Evolutionary conservation across 2,888 invertebrate species (phyloP).

Genomic region (Phlogophora meticulosa): DNA sequence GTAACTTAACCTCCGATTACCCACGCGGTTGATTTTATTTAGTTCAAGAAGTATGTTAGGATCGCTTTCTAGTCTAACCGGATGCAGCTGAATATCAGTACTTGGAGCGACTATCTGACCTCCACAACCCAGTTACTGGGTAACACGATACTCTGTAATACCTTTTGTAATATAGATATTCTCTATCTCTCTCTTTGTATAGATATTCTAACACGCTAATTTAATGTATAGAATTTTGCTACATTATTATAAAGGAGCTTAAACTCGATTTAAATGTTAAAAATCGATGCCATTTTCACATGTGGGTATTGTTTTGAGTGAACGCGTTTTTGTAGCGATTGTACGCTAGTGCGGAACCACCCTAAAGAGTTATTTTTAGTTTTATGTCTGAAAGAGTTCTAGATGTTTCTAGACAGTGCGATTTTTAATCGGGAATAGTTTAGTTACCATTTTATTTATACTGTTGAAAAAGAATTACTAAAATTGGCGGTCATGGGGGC

Average conservation of each 20-base stretch:
- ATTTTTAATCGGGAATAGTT: constrained; percentile 30
- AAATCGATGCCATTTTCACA: constrained; percentile 63
- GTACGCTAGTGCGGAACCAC: constrained; percentile 35
- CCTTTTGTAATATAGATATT: no score
- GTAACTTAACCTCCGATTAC: no score
- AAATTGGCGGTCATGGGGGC: no score
- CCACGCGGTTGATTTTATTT: no score
- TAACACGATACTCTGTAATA: background rate
- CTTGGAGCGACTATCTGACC: background rate
- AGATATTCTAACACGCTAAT: constrained; percentile 49
- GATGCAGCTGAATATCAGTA: no score
- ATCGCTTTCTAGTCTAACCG: no score
- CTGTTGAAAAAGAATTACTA: background rate
- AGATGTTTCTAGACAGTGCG: constrained; percentile 22
- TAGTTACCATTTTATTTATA: background rate
- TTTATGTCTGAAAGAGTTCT: constrained; percentile 32
- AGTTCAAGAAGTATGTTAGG: no score
- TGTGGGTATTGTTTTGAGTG: constrained; percentile 39
- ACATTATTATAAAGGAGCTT: constrained; percentile 63
- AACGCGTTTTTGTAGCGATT: constrained; percentile 35
- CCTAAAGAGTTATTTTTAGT: constrained; percentile 50
- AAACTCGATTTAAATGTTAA: constrained; percentile 57
- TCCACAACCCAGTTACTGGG: background rate
- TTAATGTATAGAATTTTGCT: constrained; percentile 56
- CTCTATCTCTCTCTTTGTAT: no score